Evolutionary conservation across 2,888 invertebrate genomes (phyloP).

Genomic region (Lasioglossum morio): DNA sequence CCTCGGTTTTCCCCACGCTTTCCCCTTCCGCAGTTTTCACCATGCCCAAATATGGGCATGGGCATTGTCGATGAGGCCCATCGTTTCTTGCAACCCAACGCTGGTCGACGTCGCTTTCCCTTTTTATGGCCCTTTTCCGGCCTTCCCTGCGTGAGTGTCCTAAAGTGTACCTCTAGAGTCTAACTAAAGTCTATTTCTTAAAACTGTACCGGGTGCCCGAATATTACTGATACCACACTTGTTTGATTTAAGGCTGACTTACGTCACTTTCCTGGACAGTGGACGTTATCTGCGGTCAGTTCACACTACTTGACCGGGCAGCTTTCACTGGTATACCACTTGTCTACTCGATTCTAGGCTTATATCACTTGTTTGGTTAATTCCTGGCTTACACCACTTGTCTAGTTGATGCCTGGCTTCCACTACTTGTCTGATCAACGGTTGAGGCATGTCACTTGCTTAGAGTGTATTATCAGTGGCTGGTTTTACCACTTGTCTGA

Average conservation of each 20-base stretch:
- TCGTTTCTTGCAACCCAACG: too few relatives aligned
- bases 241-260: not conserved
- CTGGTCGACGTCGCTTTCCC: too few relatives aligned
- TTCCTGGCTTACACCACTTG: not conserved
- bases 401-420: not conserved
- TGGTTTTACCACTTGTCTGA: not conserved
- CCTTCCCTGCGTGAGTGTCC: too few relatives aligned
- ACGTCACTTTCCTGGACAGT: not conserved
- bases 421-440: not conserved
- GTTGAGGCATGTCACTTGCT: not conserved
- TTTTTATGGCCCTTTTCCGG: too few relatives aligned
- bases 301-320: not conserved
- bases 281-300: not conserved
- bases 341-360: not conserved
- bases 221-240: too few relatives aligned
- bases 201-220: too few relatives aligned
- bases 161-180: too few relatives aligned
- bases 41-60: too few relatives aligned
- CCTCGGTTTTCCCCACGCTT: too few relatives aligned
- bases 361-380: not conserved
- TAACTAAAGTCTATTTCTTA: too few relatives aligned
- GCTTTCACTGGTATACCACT: not conserved
- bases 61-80: too few relatives aligned
- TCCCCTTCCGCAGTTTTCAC: too few relatives aligned
- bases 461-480: not conserved